Evolutionary conservation across 2,888 invertebrate genomes (phyloP).

Genomic region (Cataglyphis cursor): DNA sequence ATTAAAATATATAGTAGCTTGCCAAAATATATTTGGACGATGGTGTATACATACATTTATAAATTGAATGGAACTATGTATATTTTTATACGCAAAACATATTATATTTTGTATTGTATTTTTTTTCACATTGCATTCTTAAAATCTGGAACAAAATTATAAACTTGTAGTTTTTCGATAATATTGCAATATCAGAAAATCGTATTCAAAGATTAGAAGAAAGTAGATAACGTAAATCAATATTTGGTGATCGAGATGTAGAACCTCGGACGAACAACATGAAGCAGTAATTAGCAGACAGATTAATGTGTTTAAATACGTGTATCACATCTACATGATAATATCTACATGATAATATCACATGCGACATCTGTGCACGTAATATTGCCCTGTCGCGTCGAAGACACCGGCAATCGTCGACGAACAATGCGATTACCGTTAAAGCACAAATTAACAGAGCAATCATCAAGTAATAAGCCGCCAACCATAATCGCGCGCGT

Average conservation of each 20-base stretch:
- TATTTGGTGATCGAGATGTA: neutral
- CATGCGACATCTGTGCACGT: neutral
- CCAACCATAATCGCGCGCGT: neutral
- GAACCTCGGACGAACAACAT: neutral
- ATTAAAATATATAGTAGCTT: slow-evolving; percentile 10
- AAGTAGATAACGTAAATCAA: neutral
- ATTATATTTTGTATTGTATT: neutral
- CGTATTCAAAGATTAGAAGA: neutral
- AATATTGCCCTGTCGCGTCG: slow-evolving; percentile 1
- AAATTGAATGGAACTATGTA: neutral
- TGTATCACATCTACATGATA: neutral
- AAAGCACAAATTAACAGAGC: slow-evolving; percentile 42
- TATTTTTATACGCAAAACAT: neutral
- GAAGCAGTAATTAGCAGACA: neutral
- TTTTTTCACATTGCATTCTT: neutral
- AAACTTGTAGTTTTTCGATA: neutral
- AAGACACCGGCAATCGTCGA: slow-evolving; percentile 20
- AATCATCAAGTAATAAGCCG: slow-evolving; percentile 18
- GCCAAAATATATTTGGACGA: neutral
- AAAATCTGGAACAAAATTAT: neutral
- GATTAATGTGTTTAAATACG: neutral
- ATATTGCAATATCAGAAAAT: too few species aligned
- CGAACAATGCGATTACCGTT: slow-evolving; percentile 45
- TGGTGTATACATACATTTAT: neutral
- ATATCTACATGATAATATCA: neutral